Conservation (phyloP, 1,140 invertebrate genomes). For the Neodiprion virginianus region DNA sequence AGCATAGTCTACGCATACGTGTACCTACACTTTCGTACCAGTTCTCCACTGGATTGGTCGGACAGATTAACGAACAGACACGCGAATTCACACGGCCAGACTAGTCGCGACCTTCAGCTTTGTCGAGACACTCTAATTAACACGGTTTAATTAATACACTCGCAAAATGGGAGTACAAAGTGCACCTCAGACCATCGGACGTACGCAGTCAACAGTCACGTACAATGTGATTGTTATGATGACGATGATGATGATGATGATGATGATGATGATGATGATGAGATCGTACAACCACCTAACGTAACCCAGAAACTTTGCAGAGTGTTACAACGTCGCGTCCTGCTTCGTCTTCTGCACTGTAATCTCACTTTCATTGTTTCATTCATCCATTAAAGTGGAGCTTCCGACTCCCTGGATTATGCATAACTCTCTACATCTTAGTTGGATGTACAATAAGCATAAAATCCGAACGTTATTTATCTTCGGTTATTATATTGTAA, state of each 20-base stretch:
- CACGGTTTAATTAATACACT: not conserved
- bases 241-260: too few species aligned
- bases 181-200: not conserved
- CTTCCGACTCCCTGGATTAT: too few species aligned
- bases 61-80: too few species aligned
- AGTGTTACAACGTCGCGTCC: not conserved
- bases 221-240: not conserved
- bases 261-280: too few species aligned
- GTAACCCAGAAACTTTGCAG: not conserved
- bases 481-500: too few species aligned
- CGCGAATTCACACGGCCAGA: too few species aligned
- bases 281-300: not conserved
- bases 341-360: not conserved
- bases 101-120: not conserved
- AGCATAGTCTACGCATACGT: too few species aligned
- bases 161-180: not conserved
- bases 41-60: too few species aligned
- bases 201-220: not conserved
- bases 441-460: too few species aligned
- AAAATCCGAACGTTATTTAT: too few species aligned
- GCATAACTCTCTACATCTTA: too few species aligned
- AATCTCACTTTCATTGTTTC: not conserved
- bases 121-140: slow-evolving; percentile 3
- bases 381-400: not conserved
- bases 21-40: too few species aligned